Evolutionary conservation across 2,113 vertebrate species (phyloP), one percentile per base, ranked within the genome.

Genomic region (Pseudorasbora parva): DNA sequence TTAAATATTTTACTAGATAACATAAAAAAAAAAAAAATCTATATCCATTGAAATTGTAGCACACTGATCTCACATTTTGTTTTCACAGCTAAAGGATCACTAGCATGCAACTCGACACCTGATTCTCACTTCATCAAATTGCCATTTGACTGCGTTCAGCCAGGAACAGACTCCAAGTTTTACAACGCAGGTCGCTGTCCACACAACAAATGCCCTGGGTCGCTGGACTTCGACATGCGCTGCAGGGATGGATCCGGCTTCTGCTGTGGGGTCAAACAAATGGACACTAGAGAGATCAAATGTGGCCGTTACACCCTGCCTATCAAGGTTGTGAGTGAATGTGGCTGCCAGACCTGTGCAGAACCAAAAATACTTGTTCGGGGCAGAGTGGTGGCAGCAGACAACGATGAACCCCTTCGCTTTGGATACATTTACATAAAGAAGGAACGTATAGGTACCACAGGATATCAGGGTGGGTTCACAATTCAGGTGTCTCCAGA

Each of bases 381-480:
- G 27, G 98, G 98, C 6, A 91, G 96, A 47, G 96, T 97, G 84
- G 94, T 94, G 11, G 93, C 97, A 0, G 95, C 95, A 0, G 97
- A 99, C 89, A 94, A 95, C 0, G 85, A 92, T 0, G 97, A 98
- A 77, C 97, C 98, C 2, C 89, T 99, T 85, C 94, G 96, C 74
- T 99, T 99, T 15, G 97, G 97, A 10, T 92, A 95, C 84, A 96
- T 99, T 88, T 95, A 96, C 78, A 92, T 97, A 4, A 96, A 93
- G 1, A 94, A 69, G 4, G 94, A 96, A 78, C 92, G 95, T 47
- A 91, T 94, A 0, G 97, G 98, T 1, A 97, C 96, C 85, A 98
- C 97, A 0, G 95, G 97, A 51, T 97, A 95, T 93, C 95, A 96
- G 87, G 98, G 97, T 4, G 95, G 96, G 54, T 99, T 99, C 91